phyloP scores from a whole-genome alignment of 92 coral and sea anemone species.

The Scolanthus callimorphus region DNA sequence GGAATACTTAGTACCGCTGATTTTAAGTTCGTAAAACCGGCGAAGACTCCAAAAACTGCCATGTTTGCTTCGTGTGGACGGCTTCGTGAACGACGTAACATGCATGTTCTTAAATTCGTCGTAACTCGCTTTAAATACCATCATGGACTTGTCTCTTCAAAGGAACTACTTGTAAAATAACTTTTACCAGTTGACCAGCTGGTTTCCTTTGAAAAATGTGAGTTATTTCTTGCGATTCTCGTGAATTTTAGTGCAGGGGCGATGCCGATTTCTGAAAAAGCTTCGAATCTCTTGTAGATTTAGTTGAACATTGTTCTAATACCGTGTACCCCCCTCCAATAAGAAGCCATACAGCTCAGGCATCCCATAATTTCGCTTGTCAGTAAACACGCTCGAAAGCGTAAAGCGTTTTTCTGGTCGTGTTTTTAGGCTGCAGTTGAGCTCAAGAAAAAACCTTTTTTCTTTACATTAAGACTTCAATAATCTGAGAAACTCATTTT shows the following conservation, averaged over 20 bases:
- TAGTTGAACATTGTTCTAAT: constrained; percentile 65
- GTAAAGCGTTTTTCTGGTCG: too few species aligned
- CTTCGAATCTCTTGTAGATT: constrained; percentile 46
- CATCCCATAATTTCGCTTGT: constrained; percentile 82
- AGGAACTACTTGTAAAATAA: constrained; percentile 13
- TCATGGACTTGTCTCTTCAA: not conserved
- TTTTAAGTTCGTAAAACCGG: not conserved
- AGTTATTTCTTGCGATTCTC: constrained; percentile 13
- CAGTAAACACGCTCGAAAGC: constrained; percentile 5
- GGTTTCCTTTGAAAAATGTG: not conserved
- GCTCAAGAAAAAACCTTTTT: too few species aligned
- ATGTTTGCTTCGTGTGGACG: not conserved
- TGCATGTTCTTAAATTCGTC: not conserved
- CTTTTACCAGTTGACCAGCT: constrained; percentile 11
- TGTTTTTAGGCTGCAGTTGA: too few species aligned
- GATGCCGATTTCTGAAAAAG: constrained; percentile 59
- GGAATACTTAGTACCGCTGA: constrained; percentile 11
- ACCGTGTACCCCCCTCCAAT: constrained; percentile 84
- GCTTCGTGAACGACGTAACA: not conserved
- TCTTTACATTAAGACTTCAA: too few species aligned
- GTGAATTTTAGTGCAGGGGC: constrained; percentile 38
- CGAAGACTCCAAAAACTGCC: not conserved
- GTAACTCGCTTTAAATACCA: not conserved
- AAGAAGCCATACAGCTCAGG: constrained; percentile 31
- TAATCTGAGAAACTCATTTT: too few species aligned